Base-by-base conservation (phyloP, 2,888 invertebrate species). In the Panzeria rudis region DNA sequence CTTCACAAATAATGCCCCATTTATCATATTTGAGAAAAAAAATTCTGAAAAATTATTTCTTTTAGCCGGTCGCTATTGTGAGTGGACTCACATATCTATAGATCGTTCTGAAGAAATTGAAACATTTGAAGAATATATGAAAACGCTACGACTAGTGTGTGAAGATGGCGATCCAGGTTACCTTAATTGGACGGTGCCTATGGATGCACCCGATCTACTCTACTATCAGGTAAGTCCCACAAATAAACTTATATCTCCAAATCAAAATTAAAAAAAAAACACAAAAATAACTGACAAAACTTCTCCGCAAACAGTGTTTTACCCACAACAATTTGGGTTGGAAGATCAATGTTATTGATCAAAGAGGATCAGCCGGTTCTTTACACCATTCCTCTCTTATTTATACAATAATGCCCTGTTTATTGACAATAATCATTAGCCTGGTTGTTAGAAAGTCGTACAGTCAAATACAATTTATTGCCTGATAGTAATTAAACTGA, bases 271-370 rank as follows among this genome's bases (percentile, higher is more conserved):
- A 25, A 52, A 52, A 8, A 9, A 3, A 1, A 59, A 15, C 1
- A 35, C n/a, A 8, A 69, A 13, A 15, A 15, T 13, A 38, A 35
- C 17, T 20, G 11, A 2, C 1, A 17, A 25, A 35, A 35, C 1
- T 54, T 38, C 3, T 32, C 6, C n/a, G 0, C 44, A 93, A 93
- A 17, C 93, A 98, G 98, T 98, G 98, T 92, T 98, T 97, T 93
- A 96, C 96, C n/a, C 98, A 98, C 93, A 96, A 95, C 87, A 96
- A 97, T 92, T 93, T 98, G 35, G 98, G 98, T 66, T 98, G 98
- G 98, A 98, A 97, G 92, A 98, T 98, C 88, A 95, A 97, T 92
- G 96, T 98, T 3, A 95, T 97, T 13, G 95, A 97, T 89, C 94
- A 95, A 0, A 88, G 87, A 61, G 88, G 89, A 59, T 88, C 89